Evolutionary conservation across 2,888 invertebrate species (phyloP).

Genomic region (Panopea generosa): DNA sequence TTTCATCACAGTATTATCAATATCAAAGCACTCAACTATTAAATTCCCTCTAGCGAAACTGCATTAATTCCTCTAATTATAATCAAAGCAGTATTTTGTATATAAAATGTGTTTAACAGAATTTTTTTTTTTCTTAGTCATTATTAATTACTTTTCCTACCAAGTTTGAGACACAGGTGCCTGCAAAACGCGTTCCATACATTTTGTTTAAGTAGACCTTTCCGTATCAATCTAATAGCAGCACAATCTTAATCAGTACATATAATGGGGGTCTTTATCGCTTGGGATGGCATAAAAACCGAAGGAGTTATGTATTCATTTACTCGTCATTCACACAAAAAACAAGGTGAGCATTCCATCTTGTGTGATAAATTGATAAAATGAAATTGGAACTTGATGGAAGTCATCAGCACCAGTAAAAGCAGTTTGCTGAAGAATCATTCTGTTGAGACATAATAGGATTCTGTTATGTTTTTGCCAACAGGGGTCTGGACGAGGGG

Average conservation of each 20-base stretch:
- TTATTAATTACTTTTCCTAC: background rate
- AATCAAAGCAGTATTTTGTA: too few relatives aligned
- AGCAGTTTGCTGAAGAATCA: too few relatives aligned
- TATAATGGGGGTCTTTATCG: slow-evolving; percentile 23
- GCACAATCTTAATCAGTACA: too few relatives aligned
- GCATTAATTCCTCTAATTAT: too few relatives aligned
- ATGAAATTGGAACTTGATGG: background rate
- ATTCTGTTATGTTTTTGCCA: too few relatives aligned
- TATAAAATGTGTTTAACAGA: background rate
- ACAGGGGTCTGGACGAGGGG: too few relatives aligned
- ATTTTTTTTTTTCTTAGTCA: slow-evolving; percentile 7
- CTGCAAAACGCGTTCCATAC: slow-evolving; percentile 14
- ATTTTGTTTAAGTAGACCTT: slow-evolving; percentile 13
- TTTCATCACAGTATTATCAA: too few relatives aligned
- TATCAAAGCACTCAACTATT: too few relatives aligned
- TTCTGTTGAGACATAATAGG: too few relatives aligned
- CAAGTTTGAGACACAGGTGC: slow-evolving; percentile 22
- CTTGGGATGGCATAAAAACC: slow-evolving; percentile 26
- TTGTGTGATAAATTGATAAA: background rate
- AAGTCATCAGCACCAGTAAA: too few relatives aligned
- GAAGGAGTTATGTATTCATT: slow-evolving; percentile 35
- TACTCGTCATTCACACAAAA: slow-evolving; percentile 18
- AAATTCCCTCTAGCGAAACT: too few relatives aligned
- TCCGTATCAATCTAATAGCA: too few relatives aligned
- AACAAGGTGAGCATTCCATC: background rate